These are phyloP conservation scores for Notospermus geniculatus DNA, from an alignment of 1,140 invertebrate species.

Conservation along the genomic window DNA sequence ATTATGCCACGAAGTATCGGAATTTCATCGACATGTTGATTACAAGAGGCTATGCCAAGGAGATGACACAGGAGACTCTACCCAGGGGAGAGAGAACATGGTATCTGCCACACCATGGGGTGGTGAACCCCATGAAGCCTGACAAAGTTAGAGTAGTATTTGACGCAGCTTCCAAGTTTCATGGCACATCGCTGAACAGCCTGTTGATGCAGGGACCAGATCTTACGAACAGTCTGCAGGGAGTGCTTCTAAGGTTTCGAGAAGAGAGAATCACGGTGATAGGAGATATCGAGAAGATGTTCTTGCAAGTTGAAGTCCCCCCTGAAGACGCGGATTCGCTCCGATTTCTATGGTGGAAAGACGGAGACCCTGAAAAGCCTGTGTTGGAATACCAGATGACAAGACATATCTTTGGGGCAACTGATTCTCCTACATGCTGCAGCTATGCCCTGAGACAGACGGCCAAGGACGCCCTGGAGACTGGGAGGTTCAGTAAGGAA, in stretches of 20 bases:
- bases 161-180: conserved; percentile 22
- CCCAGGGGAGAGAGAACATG: conserved; percentile 1
- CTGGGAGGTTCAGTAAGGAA: background rate
- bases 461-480: conserved; percentile 14
- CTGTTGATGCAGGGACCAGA: conserved; percentile 39
- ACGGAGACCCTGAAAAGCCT: conserved; percentile 14
- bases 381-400: conserved; percentile 22
- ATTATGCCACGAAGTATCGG: background rate
- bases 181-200: conserved; percentile 34
- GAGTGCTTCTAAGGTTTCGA: conserved; percentile 30
- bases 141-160: no score
- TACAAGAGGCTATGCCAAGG: background rate
- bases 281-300: conserved; percentile 27
- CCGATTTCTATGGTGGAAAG: conserved; percentile 23
- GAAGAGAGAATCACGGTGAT: conserved; percentile 26
- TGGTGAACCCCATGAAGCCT: conserved; percentile 24
- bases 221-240: conserved; percentile 40
- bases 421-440: conserved; percentile 23
- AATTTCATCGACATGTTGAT: background rate
- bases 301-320: conserved; percentile 22
- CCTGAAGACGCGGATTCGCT: conserved; percentile 18
- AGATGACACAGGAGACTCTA: background rate
- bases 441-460: conserved; percentile 20
- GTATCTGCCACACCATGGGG: conserved; percentile 29
- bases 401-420: conserved; percentile 25